Evolutionary conservation across 23 tunicate species (phyloP), one percentile per base, ranked within the genome.

Genomic region (Botrylloides violaceus): DNA sequence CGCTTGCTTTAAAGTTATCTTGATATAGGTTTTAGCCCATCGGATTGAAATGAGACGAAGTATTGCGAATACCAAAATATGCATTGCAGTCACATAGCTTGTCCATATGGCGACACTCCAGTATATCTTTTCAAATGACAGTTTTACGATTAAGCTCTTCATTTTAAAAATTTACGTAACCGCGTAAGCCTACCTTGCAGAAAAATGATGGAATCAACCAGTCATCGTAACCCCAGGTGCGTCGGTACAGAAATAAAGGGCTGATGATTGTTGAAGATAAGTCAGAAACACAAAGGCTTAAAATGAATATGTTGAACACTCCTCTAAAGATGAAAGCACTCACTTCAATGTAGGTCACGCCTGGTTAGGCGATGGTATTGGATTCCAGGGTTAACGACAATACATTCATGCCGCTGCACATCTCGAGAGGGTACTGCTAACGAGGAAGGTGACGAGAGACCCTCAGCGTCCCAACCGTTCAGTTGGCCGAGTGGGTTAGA

Each of bases 31-130:
- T 4, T 29, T 29, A 4, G 70, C 36, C 32, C 32, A 29, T 37
- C 27, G 15, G 33, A 79, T 60, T 3, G 83, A 70, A 7, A 79
- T 31, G 30, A 79, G 58, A 2, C 83, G 83, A 34, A 70, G 58
- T 29, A 71, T 23, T 2, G 83, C 75, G 39, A 79, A 79, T 47
- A 39, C 25, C 3, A 79, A 60, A 36, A 79, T 79, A 35, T 79
- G 83, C 34, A n/a, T 30, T 5, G 83, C 33, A 9, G 83, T 79
- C 26, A 79, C 83, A 48, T 57, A 79, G 2, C 76, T 58, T 2
- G 77, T 79, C 83, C 83, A 79, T 6, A 79, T 79, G 25, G 70
- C 83, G 38, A 36, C 26, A 9, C 61, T 70, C 83, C 83, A 79
- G 37, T 68, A 79, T 59, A 79, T 59, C 83, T 79, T n/a, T n/a